These are phyloP conservation scores for Brachirus orientalis DNA, from an alignment of 2,113 vertebrate genomes.

Conservation along the genomic window DNA sequence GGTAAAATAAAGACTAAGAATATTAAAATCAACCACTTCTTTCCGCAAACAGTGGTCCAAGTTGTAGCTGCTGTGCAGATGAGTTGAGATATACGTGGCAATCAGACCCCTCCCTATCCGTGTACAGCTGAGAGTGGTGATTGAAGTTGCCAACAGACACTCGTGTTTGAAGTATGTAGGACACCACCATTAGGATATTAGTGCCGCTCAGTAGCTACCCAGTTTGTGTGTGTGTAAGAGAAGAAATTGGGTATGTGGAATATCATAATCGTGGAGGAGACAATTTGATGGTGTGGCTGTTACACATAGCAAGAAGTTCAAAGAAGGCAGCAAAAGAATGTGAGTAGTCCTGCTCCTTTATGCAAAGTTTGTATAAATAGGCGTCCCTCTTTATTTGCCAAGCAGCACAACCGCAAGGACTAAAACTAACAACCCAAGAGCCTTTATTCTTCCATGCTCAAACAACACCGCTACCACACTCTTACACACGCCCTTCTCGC, in stretches of 20 bases:
- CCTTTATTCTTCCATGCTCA: background rate
- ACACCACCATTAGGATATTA: conserved; percentile 75
- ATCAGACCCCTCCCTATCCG: conserved; percentile 17
- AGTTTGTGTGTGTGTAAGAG: conserved; percentile 44
- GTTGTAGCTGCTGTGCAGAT: too few species aligned
- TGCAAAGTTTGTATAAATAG: background rate
- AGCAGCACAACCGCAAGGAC: conserved; percentile 12
- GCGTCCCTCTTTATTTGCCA: background rate
- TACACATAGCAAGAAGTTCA: conserved; percentile 13
- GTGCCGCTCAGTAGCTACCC: conserved; percentile 68
- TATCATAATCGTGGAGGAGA: conserved; percentile 31
- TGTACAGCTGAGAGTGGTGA: conserved; percentile 39
- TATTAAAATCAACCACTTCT: background rate
- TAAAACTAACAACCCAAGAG: conserved; percentile 22
- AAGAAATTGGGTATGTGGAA: conserved; percentile 50
- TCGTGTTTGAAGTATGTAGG: conserved; percentile 68
- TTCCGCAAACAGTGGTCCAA: background rate
- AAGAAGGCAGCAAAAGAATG: conserved; percentile 26
- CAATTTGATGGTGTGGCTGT: conserved; percentile 30
- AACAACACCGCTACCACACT: background rate
- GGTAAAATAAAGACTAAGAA: background rate
- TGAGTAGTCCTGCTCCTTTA: background rate
- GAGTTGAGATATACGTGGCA: conserved; percentile 17
- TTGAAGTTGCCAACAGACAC: conserved; percentile 64
- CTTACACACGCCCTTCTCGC: conserved; percentile 9